These are phyloP conservation scores for Diceros bicornis DNA, from an alignment of 2,797 vertebrate species.

Conservation along the genomic window DNA sequence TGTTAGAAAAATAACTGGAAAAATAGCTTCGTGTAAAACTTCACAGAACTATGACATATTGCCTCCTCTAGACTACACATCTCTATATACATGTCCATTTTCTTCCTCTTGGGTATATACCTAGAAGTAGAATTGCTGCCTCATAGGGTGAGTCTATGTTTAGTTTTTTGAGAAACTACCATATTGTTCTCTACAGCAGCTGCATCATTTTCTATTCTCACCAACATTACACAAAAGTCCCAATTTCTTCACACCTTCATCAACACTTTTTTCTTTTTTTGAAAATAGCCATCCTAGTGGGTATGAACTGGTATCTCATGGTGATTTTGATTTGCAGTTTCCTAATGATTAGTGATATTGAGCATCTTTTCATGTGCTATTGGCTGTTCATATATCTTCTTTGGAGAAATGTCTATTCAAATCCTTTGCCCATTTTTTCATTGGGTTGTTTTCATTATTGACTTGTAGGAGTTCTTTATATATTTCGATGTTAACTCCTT, in stretches of 20 bases:
- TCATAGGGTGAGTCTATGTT: fast-evolving
- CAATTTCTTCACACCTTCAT: neutral
- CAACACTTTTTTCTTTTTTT: fast-evolving
- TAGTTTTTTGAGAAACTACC: fast-evolving
- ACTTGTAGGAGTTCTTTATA: neutral
- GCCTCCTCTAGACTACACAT: fast-evolving
- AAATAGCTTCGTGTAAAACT: neutral
- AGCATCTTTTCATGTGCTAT: neutral
- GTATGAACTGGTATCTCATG: fast-evolving
- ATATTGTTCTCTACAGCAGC: fast-evolving
- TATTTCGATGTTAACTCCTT: neutral
- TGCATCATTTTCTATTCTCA: too few relatives aligned
- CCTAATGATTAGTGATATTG: neutral
- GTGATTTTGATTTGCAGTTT: neutral
- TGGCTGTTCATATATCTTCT: neutral
- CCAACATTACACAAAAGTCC: fast-evolving
- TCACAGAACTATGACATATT: fast-evolving
- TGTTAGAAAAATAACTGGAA: neutral
- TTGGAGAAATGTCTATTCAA: neutral
- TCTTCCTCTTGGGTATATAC: fast-evolving
- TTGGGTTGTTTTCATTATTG: neutral
- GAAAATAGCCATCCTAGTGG: too few relatives aligned
- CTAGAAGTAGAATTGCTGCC: fast-evolving
- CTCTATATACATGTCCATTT: fast-evolving
- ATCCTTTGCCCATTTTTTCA: neutral